Evolutionary conservation across 2,113 vertebrate species (phyloP).

Genomic region (Strigops habroptila): DNA sequence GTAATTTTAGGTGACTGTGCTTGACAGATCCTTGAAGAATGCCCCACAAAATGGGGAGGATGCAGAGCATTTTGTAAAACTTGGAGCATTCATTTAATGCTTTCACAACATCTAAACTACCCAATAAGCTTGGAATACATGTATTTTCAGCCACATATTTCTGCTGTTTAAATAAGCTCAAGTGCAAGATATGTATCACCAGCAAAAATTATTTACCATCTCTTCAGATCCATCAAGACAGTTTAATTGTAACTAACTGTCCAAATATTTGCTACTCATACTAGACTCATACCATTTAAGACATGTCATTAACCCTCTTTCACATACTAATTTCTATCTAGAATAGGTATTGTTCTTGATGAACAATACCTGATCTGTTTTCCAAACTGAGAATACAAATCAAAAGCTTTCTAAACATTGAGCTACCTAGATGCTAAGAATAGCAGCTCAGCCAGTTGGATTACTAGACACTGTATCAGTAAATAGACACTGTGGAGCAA

Average conservation of each 20-base stretch:
- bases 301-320: conserved; percentile 44
- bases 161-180: background rate
- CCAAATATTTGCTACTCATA: background rate
- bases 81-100: background rate
- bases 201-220: background rate
- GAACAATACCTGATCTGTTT: background rate
- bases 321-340: background rate
- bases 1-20: background rate
- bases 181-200: background rate
- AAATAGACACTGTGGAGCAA: background rate
- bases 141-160: background rate
- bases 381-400: background rate
- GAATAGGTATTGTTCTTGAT: background rate
- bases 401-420: conserved; percentile 19
- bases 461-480: background rate
- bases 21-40: background rate
- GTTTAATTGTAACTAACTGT: background rate
- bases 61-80: background rate
- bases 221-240: background rate
- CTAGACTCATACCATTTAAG: background rate
- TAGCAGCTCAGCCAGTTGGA: background rate
- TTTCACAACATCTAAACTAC: conserved; percentile 16
- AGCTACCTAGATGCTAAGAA: background rate
- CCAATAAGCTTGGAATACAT: background rate
- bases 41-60: background rate